A percentile compares a stretch with the other conserved stretches of the same genome.
Conservation (phyloP, 2,797 vertebrate genomes). For the Cetoscarus ocellatus region DNA sequence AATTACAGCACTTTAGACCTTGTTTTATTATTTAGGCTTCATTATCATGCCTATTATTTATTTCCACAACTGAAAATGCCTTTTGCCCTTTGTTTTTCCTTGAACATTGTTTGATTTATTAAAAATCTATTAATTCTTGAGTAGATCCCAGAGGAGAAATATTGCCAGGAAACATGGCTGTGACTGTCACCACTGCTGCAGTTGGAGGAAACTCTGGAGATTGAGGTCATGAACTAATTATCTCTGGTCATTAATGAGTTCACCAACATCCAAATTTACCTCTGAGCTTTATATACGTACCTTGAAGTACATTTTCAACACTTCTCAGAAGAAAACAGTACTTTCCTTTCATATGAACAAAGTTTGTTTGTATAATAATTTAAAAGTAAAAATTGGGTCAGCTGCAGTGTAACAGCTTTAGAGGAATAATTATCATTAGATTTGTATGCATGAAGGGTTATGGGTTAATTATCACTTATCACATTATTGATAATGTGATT, state of each 20-base stretch:
- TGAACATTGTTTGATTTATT: not conserved
- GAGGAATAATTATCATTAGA: not conserved
- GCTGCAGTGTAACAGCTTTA: not conserved
- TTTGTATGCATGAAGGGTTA: not conserved
- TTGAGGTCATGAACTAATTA: conserved; percentile 45
- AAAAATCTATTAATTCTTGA: not conserved
- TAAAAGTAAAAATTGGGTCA: not conserved
- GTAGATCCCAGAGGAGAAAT: not conserved
- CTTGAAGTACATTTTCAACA: no score
- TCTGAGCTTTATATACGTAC: no score
- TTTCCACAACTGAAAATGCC: no score
- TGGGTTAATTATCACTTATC: not conserved
- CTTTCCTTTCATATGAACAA: no score
- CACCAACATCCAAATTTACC: not conserved
- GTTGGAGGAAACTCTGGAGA: conserved; percentile 14
- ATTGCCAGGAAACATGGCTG: conserved; percentile 21
- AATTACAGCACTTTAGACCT: no score
- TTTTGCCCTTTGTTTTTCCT: no score
- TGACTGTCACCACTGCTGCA: not conserved
- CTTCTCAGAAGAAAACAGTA: no score
- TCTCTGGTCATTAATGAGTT: conserved; percentile 26
- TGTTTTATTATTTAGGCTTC: no score
- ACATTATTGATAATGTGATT: not conserved
- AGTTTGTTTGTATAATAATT: not conserved
- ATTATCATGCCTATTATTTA: no score